A percentile compares a stretch with the other conserved stretches of the same genome.
These are phyloP conservation scores for Caenorhabditis doughertyi DNA, from an alignment of 2,888 invertebrate genomes.

Conservation along the genomic window DNA sequence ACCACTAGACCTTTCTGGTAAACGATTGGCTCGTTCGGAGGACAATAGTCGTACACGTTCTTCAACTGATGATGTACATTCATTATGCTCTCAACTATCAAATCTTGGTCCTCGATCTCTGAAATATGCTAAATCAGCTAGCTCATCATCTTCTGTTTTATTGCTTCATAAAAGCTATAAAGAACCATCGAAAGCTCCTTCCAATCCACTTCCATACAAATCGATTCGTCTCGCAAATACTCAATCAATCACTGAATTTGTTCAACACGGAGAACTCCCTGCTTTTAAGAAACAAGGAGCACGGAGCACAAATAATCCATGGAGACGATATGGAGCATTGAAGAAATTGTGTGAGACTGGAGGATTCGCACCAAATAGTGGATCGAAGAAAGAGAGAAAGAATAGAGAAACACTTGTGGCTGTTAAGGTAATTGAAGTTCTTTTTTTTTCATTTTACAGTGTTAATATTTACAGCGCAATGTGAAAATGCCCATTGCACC, in stretches of 20 bases:
- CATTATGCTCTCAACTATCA: slow-evolving; percentile 60
- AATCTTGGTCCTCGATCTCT: slow-evolving; percentile 15
- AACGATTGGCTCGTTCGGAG: slow-evolving; percentile 18
- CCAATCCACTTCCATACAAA: slow-evolving; percentile 21
- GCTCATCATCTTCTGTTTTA: slow-evolving; percentile 21
- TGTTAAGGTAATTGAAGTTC: slow-evolving; percentile 20
- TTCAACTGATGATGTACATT: slow-evolving; percentile 57
- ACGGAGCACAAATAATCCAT: slow-evolving; percentile 62
- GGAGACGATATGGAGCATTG: slow-evolving; percentile 61
- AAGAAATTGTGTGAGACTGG: slow-evolving; percentile 56
- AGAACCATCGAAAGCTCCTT: slow-evolving; percentile 24
- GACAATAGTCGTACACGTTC: slow-evolving; percentile 3
- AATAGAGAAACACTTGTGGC: slow-evolving; percentile 33
- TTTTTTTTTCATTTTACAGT: neutral
- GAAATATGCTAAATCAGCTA: slow-evolving; percentile 1
- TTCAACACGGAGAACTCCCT: slow-evolving; percentile 48
- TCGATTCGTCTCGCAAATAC: slow-evolving; percentile 33
- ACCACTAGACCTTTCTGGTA: slow-evolving; percentile 48
- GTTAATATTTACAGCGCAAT: slow-evolving; percentile 28
- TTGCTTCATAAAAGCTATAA: slow-evolving; percentile 37
- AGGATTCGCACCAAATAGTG: slow-evolving; percentile 51
- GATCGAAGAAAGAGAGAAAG: slow-evolving; percentile 55
- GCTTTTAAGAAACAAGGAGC: slow-evolving; percentile 48
- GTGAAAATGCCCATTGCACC: slow-evolving; percentile 43
- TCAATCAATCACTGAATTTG: slow-evolving; percentile 47